Percentiles rank a stretch among this genome's conserved stretches.
These are phyloP conservation scores for Lasiommata megera DNA, from an alignment of 2,888 invertebrate genomes.

Conservation along the genomic window DNA sequence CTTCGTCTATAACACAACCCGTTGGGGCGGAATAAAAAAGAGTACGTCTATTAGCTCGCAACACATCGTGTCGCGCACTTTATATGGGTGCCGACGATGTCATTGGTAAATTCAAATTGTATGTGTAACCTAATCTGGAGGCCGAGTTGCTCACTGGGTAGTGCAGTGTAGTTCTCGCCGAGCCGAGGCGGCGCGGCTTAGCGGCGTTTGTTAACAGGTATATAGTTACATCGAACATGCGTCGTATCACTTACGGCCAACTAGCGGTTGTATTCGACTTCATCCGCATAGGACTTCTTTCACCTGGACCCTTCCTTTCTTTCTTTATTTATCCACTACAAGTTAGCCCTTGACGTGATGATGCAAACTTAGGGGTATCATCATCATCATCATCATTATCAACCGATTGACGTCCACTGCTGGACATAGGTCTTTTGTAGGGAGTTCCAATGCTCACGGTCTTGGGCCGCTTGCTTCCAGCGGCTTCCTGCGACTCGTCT, in stretches of 20 bases:
- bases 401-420: too few species aligned
- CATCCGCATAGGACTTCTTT: too few species aligned
- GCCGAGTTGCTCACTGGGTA: constrained; percentile 21
- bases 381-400: too few species aligned
- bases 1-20: constrained; percentile 32
- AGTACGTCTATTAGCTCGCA: constrained; percentile 66
- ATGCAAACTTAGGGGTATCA: too few species aligned
- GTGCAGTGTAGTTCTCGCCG: constrained; percentile 42
- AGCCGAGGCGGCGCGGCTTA: constrained; percentile 40
- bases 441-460: too few species aligned
- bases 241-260: constrained; percentile 32
- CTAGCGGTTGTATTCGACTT: too few species aligned
- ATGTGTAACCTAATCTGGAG: constrained; percentile 62
- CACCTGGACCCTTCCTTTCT: too few species aligned
- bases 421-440: too few species aligned
- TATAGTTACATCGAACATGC: constrained; percentile 48
- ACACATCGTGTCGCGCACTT: constrained; percentile 67
- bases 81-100: constrained; percentile 66
- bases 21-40: constrained; percentile 58
- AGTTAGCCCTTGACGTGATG: too few species aligned
- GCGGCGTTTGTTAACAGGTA: constrained; percentile 45
- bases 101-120: constrained; percentile 66
- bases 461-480: too few species aligned
- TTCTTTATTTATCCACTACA: too few species aligned
- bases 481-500: too few species aligned